These are phyloP conservation scores for Pluvialis apricaria DNA, from an alignment of 2,113 vertebrate genomes.

Conservation along the genomic window DNA sequence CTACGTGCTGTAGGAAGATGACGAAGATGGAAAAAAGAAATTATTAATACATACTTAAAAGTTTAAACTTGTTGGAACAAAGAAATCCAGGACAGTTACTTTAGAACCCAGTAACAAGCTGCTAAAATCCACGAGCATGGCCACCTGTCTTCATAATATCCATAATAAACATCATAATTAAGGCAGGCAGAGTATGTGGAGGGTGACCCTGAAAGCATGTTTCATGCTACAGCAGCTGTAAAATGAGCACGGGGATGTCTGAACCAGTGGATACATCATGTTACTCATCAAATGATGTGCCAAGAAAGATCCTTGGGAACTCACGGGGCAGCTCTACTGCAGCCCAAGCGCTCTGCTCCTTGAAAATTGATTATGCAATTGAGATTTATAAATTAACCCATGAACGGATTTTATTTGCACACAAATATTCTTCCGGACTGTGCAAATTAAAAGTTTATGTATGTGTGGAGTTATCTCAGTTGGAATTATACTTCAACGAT, in stretches of 20 bases:
- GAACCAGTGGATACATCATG: not conserved
- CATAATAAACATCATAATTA: not conserved
- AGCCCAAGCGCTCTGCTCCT: not conserved
- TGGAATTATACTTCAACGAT: slow-evolving; percentile 14
- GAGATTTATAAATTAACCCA: slow-evolving; percentile 17
- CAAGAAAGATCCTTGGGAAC: not conserved
- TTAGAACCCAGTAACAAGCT: not conserved
- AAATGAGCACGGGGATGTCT: not conserved
- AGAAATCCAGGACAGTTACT: not conserved
- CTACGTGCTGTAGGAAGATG: rapidly evolving
- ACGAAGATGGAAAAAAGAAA: not conserved
- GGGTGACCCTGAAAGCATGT: not conserved
- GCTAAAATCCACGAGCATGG: not conserved
- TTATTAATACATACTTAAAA: not conserved
- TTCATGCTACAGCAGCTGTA: not conserved
- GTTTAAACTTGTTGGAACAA: not conserved
- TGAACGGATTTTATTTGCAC: not conserved
- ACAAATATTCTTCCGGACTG: not conserved
- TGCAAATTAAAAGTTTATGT: slow-evolving; percentile 35
- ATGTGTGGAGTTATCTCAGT: not conserved
- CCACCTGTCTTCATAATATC: not conserved
- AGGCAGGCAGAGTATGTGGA: not conserved
- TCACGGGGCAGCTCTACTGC: not conserved
- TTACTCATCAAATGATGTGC: not conserved
- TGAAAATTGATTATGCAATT: not conserved